Percentiles rank a stretch among this genome's conserved stretches.
phyloP scores from a whole-genome alignment of 1,140 invertebrate genomes.

The Drosophila ogumai region DNA sequence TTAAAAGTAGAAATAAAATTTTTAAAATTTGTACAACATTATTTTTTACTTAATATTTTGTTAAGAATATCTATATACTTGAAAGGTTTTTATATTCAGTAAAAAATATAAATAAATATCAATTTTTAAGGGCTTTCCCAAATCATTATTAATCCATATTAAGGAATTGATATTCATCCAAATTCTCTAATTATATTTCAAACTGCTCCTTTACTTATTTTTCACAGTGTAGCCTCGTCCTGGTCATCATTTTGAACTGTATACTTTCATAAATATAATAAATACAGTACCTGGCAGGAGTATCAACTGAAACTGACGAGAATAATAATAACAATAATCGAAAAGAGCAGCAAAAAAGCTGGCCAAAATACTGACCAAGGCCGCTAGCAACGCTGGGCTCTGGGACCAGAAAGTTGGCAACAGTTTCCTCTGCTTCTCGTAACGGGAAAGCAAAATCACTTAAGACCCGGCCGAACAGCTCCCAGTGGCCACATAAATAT shows the following conservation, averaged over 20 bases:
- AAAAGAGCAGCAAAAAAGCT: slow-evolving; percentile 3
- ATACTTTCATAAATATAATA: neutral
- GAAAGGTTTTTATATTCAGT: too few species aligned
- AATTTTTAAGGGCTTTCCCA: too few species aligned
- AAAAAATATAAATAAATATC: too few species aligned
- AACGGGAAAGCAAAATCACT: slow-evolving; percentile 70
- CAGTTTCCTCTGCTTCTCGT: slow-evolving; percentile 26
- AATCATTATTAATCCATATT: neutral
- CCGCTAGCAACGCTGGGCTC: too few species aligned
- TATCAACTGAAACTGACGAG: slow-evolving; percentile 30
- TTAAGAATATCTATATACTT: too few species aligned
- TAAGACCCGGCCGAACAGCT: slow-evolving; percentile 71
- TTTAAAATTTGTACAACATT: too few species aligned
- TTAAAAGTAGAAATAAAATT: too few species aligned
- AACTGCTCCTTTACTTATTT: neutral
- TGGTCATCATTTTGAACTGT: neutral
- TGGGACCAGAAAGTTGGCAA: too few species aligned
- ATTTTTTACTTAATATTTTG: too few species aligned
- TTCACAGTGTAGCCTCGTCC: neutral
- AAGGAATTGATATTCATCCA: neutral
- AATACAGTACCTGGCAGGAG: slow-evolving; percentile 6
- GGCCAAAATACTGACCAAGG: slow-evolving; percentile 25
- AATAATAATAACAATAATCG: slow-evolving; percentile 46
- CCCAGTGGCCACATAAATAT: slow-evolving; percentile 78
- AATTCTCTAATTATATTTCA: neutral